phyloP scores from a whole-genome alignment of 2,113 vertebrate genomes.

The Chiloscyllium plagiosum region DNA sequence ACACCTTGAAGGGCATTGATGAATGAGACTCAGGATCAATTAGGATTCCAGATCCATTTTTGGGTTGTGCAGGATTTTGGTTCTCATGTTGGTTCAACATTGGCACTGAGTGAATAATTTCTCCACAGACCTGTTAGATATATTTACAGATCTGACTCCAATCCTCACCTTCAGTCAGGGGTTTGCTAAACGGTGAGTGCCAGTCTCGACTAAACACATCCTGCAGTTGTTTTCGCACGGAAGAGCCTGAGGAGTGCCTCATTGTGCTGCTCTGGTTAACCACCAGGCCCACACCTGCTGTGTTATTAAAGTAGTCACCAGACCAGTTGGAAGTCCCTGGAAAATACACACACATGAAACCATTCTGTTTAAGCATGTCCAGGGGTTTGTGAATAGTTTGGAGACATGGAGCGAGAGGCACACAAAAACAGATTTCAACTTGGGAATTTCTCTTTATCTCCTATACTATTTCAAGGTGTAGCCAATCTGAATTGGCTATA shows the following conservation, averaged over 20 bases:
- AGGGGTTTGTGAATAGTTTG: no score
- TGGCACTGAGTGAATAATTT: neutral
- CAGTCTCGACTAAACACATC: slow-evolving; percentile 74
- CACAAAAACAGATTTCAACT: neutral
- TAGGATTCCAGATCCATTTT: no score
- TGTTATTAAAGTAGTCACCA: slow-evolving; percentile 73
- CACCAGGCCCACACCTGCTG: slow-evolving; percentile 70
- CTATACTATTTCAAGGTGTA: neutral
- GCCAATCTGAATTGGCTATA: no score
- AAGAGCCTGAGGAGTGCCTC: neutral
- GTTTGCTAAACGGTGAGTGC: slow-evolving; percentile 67
- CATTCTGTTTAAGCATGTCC: neutral
- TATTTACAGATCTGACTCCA: neutral
- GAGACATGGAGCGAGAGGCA: neutral
- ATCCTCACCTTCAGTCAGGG: slow-evolving; percentile 43
- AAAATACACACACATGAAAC: neutral
- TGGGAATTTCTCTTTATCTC: neutral
- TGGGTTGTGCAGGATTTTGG: neutral
- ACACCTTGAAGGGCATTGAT: neutral
- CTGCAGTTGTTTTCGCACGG: slow-evolving; percentile 62
- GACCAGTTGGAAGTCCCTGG: slow-evolving; percentile 88
- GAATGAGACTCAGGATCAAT: neutral
- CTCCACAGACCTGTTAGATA: neutral
- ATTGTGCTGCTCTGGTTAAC: slow-evolving; percentile 57
- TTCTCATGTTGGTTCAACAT: neutral